phyloP scores from a whole-genome alignment of 2,888 invertebrate genomes.

The Allygus modestus region DNA sequence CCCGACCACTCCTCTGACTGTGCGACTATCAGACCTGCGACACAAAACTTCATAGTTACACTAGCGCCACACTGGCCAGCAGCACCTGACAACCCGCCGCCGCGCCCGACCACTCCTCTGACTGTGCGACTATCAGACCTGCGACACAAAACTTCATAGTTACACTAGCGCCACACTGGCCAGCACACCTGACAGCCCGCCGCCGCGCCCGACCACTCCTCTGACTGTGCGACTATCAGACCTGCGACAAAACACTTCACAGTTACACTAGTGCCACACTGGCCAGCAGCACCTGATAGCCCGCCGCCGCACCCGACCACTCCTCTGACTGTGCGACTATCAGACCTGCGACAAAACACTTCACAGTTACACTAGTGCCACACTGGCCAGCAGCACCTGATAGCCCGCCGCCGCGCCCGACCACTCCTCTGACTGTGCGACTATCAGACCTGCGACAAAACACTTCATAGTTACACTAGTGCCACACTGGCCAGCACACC shows the following conservation, averaged over 20 bases:
- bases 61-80: too few relatives aligned
- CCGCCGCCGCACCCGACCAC: conserved; percentile 25
- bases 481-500: background rate
- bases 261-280: conserved; percentile 73
- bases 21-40: too few relatives aligned
- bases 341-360: conserved; percentile 35
- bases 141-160: too few relatives aligned
- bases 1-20: conserved; percentile 19
- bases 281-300: conserved; percentile 1
- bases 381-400: too few relatives aligned
- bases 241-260: conserved; percentile 15
- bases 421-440: conserved; percentile 47
- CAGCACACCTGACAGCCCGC: background rate
- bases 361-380: too few relatives aligned
- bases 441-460: conserved; percentile 29
- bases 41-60: too few relatives aligned
- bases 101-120: conserved; percentile 28
- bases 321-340: conserved; percentile 46
- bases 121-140: conserved; percentile 42
- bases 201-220: conserved; percentile 30
- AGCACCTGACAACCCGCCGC: background rate
- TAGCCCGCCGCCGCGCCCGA: background rate
- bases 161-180: too few relatives aligned
- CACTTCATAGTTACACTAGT: too few relatives aligned
- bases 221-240: conserved; percentile 39